phyloP scores from a whole-genome alignment of 2,888 invertebrate genomes.

The Ophion slaviceki region DNA sequence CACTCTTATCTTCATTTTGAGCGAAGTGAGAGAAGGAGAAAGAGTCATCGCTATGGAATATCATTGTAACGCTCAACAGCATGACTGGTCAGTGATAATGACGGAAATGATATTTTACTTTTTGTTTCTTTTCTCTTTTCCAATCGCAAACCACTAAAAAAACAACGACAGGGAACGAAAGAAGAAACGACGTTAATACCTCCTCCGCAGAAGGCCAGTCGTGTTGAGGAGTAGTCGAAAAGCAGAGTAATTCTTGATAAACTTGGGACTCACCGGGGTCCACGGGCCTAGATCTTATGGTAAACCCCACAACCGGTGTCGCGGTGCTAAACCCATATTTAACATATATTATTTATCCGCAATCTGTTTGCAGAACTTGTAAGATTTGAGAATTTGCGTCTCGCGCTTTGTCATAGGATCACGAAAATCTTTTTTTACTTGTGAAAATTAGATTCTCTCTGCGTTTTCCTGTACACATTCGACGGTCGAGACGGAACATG shows the following conservation, averaged over 20 bases:
- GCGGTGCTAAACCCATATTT: conserved; percentile 78
- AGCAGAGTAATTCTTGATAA: conserved; percentile 83
- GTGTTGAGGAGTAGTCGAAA: conserved; percentile 81
- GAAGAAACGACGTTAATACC: conserved; percentile 77
- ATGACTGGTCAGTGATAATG: conserved; percentile 37
- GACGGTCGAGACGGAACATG: background rate
- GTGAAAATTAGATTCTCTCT: background rate
- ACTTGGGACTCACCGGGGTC: conserved; percentile 82
- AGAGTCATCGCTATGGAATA: conserved; percentile 26
- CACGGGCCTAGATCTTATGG: conserved; percentile 82
- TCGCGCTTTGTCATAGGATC: background rate
- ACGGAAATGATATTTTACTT: conserved; percentile 19
- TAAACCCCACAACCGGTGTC: conserved; percentile 81
- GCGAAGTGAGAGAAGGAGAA: conserved; percentile 31
- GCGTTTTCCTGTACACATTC: background rate
- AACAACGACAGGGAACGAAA: conserved; percentile 53
- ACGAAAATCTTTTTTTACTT: conserved; percentile 3
- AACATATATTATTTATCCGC: conserved; percentile 52
- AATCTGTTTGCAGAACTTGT: conserved; percentile 7
- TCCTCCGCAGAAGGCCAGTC: conserved; percentile 82
- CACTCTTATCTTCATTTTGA: background rate
- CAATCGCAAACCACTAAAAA: conserved; percentile 41
- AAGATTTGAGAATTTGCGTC: conserved; percentile 7
- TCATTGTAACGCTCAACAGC: conserved; percentile 45
- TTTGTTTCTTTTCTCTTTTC: conserved; percentile 17